Conservation (phyloP, 2,888 invertebrate genomes). For the Temnothorax ravouxi region DNA sequence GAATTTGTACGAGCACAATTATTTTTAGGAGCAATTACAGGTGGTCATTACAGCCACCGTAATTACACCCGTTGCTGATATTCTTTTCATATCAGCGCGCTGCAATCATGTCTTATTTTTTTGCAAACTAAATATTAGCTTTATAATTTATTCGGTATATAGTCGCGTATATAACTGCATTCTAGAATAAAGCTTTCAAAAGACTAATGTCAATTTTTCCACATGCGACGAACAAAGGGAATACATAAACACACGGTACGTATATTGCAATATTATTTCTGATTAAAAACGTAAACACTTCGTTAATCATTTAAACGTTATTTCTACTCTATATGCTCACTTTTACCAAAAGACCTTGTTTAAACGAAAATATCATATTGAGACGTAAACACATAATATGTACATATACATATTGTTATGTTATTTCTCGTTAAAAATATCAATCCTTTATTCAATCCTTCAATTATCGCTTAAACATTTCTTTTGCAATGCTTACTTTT, state of each 20-base stretch:
- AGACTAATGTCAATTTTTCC: conserved; percentile 10
- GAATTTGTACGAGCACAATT: neutral
- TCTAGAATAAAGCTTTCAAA: neutral
- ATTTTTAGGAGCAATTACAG: conserved; percentile 11
- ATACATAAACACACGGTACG: neutral
- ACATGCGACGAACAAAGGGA: conserved; percentile 10
- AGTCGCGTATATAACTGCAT: neutral
- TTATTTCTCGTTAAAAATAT: conserved; percentile 7
- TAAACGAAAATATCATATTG: neutral
- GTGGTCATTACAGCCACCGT: neutral
- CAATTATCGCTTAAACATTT: neutral
- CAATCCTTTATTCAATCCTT: neutral
- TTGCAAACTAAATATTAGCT: conserved; percentile 19
- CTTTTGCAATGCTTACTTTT: neutral
- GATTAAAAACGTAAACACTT: neutral
- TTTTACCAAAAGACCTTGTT: neutral
- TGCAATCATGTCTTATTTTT: neutral
- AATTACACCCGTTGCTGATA: conserved; percentile 12
- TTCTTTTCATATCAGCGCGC: conserved; percentile 18
- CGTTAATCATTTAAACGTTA: neutral
- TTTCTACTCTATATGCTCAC: neutral
- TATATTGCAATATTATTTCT: neutral
- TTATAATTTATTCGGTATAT: conserved; percentile 2
- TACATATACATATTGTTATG: neutral
- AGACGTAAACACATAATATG: neutral